These are phyloP conservation scores for Bucco capensis DNA, from an alignment of 2,113 vertebrate species.

Conservation along the genomic window DNA sequence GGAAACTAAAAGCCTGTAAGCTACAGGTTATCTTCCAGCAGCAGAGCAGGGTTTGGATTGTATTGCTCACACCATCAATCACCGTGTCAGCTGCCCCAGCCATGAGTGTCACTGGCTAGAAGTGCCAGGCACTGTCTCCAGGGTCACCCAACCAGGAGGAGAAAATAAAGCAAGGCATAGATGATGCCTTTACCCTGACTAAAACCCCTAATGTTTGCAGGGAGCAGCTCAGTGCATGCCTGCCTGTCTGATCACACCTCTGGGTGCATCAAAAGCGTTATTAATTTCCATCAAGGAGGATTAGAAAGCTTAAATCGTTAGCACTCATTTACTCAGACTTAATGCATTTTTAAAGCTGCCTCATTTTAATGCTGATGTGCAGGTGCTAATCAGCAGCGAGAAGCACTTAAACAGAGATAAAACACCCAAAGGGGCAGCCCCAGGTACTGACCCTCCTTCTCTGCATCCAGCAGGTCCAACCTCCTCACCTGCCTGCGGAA, in stretches of 20 bases:
- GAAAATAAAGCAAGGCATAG: background rate
- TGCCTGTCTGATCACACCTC: background rate
- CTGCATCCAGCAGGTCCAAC: background rate
- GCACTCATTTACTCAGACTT: conserved; percentile 2
- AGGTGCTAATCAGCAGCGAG: background rate
- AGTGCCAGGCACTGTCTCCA: background rate
- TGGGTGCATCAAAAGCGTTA: background rate
- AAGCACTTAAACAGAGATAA: background rate
- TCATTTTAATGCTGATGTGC: background rate
- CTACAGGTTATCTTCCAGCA: background rate
- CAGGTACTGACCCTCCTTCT: background rate
- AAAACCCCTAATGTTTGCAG: conserved; percentile 1
- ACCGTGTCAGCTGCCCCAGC: conserved; percentile 14
- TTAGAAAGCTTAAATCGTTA: conserved; percentile 54
- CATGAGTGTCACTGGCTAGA: background rate
- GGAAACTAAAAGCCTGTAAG: background rate
- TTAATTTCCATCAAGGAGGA: conserved; percentile 42
- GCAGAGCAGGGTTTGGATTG: background rate
- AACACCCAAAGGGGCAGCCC: background rate
- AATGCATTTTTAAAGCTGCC: conserved; percentile 20
- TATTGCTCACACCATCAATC: conserved; percentile 43
- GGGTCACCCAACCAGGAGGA: background rate
- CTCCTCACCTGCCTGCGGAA: background rate
- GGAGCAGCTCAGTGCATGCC: background rate
- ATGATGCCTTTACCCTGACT: background rate